A percentile compares a stretch with the other conserved stretches of the same genome.
phyloP scores from a whole-genome alignment of 2,797 vertebrate genomes.

The Harpagifer antarcticus region DNA sequence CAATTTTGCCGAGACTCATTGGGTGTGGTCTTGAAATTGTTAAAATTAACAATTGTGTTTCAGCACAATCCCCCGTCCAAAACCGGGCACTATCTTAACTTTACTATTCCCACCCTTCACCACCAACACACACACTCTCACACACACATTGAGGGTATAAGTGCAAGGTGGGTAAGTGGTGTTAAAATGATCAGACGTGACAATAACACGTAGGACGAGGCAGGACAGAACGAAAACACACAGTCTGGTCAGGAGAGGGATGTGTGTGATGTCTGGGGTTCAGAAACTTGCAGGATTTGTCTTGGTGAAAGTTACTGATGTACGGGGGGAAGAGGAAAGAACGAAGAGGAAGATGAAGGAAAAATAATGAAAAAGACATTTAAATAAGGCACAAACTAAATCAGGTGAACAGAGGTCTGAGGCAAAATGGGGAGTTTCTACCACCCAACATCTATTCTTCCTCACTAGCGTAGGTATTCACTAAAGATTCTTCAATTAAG shows the following conservation, averaged over 20 bases:
- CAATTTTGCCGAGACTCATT: neutral
- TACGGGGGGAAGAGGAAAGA: conserved; percentile 24
- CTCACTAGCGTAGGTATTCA: neutral
- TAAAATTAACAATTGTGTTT: conserved; percentile 3
- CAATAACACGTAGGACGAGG: conserved; percentile 32
- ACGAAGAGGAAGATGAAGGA: conserved; percentile 15
- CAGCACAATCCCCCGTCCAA: neutral
- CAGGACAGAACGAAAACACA: conserved; percentile 48
- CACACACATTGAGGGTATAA: conserved; percentile 20
- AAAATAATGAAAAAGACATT: conserved; percentile 27
- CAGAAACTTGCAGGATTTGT: conserved; percentile 21
- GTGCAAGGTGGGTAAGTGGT: conserved; percentile 49
- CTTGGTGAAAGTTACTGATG: conserved; percentile 26
- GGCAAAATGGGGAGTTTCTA: conserved; percentile 9
- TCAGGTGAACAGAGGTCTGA: conserved; percentile 30
- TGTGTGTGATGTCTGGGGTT: conserved; percentile 28
- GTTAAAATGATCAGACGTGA: conserved; percentile 45
- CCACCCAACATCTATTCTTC: conserved; percentile 8
- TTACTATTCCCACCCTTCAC: neutral
- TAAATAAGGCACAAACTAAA: conserved; percentile 49
- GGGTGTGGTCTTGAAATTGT: neutral
- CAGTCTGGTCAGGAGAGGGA: conserved; percentile 41
- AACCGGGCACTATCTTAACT: neutral
- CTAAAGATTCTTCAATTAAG: neutral
- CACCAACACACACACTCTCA: conserved; percentile 17